phyloP scores from a whole-genome alignment of 2,888 invertebrate genomes.

The Palloptera scutellata region DNA sequence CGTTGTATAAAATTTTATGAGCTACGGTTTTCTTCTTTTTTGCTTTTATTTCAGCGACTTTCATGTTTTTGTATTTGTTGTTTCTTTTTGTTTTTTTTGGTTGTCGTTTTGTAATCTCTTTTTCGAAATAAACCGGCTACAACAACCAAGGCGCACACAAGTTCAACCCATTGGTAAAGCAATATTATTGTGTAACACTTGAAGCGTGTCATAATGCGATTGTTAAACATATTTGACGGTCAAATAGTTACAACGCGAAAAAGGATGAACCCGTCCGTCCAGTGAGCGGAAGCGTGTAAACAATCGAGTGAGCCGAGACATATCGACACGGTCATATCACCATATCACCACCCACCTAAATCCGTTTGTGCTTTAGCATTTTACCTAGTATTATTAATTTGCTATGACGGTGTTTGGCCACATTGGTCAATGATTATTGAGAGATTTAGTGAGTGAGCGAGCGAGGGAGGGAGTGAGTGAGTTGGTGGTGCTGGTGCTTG shows the following conservation, averaged over 20 bases:
- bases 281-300: not conserved
- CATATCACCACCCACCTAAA: too few relatives aligned
- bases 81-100: not conserved
- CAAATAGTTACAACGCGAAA: conserved; percentile 51
- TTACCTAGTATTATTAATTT: too few relatives aligned
- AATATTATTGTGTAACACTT: conserved; percentile 25
- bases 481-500: too few relatives aligned
- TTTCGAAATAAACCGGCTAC: not conserved
- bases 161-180: not conserved
- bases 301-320: not conserved
- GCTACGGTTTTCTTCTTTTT: not conserved
- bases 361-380: too few relatives aligned
- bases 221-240: conserved; percentile 56
- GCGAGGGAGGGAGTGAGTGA: too few relatives aligned
- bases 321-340: not conserved
- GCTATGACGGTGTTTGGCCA: too few relatives aligned
- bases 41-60: not conserved
- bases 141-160: not conserved
- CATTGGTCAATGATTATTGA: too few relatives aligned
- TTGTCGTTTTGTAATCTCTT: not conserved
- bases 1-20: not conserved
- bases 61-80: conserved; percentile 14
- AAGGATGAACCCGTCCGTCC: conserved; percentile 41
- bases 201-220: conserved; percentile 48
- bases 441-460: too few relatives aligned